Evolutionary conservation across 2,888 invertebrate genomes (phyloP), one percentile per base, ranked within the genome.

Genomic region (Oconnorella tubifera): DNA sequence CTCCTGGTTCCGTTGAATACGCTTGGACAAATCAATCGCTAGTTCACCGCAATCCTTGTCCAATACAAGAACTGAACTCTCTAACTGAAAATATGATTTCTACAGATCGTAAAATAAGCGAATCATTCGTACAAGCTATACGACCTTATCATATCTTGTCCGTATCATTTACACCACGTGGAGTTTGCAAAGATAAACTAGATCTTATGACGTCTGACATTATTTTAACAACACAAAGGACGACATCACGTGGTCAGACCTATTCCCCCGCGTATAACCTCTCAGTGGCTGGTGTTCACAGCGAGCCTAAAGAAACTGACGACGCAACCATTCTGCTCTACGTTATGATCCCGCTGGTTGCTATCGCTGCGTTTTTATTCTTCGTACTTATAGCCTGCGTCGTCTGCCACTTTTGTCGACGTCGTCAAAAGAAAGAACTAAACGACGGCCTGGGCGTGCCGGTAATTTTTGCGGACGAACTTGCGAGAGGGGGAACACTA

Each of bases 381-480:
- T 85, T 96, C 49, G 82, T 94, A 19, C 84, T 96, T 53, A 92
- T 95, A 0, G 88, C 90, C 0, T 85, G 94, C 62, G 88, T 95
- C 62, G 94, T 95, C 1, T 92, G 93, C 77, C 87, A 92, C 62
- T 84, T 96, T 59, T 94, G 95, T 78, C 87, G 91, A 72, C 53
- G 14, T 25, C 10, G 53, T 4, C 6, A 10, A 6, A 10, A 10
- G 14, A 6, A 19, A 4, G 25, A 51, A 6, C 19, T 14, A 14
- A 6, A 14, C 6, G 40, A 40, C 6, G 40, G 58, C 19, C 85
- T 84, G 74, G 86, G 86, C 59, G 93, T 95, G 75, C 97, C 98
- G 0, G 95, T 97, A 48, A 97, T 98, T 77, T 96, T 97, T 75
- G 84, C 85, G 14, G 96, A 98, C 81, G 98, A 98, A 81, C 85